A percentile compares a stretch with the other conserved stretches of the same genome.
These are phyloP conservation scores for Plestiodon gilberti DNA, from an alignment of 2,113 vertebrate genomes.

Conservation along the genomic window DNA sequence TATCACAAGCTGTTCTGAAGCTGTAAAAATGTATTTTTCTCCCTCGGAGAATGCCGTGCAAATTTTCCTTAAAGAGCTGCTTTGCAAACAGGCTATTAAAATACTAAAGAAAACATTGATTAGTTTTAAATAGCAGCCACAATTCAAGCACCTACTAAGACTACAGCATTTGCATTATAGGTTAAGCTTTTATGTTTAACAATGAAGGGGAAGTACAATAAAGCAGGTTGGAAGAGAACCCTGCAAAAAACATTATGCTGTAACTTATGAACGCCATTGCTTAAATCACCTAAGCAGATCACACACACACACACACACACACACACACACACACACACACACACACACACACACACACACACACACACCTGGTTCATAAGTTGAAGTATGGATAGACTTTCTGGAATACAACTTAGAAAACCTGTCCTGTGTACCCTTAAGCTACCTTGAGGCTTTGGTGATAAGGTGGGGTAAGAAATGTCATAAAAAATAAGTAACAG, in stretches of 20 bases:
- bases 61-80: conserved; percentile 61
- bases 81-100: conserved; percentile 73
- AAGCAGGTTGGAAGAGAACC: conserved; percentile 3
- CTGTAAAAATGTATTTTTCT: conserved; percentile 44
- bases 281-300: conserved; percentile 26
- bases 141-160: conserved; percentile 66
- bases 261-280: conserved; percentile 36
- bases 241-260: conserved; percentile 37
- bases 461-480: no score
- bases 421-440: no score
- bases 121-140: conserved; percentile 69
- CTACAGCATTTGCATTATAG: conserved; percentile 58
- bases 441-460: no score
- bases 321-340: no score
- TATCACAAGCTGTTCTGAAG: conserved; percentile 22
- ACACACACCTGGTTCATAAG: no score
- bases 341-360: no score
- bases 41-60: not conserved
- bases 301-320: not conserved
- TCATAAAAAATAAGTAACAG: no score
- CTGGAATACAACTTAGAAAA: no score
- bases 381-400: no score
- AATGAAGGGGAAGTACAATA: conserved; percentile 62
- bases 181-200: conserved; percentile 62
- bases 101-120: conserved; percentile 74